Percentiles rank a stretch among this genome's conserved stretches.
Evolutionary conservation across 2,797 vertebrate genomes (phyloP).

Genomic region (Sebastes umbrosus): DNA sequence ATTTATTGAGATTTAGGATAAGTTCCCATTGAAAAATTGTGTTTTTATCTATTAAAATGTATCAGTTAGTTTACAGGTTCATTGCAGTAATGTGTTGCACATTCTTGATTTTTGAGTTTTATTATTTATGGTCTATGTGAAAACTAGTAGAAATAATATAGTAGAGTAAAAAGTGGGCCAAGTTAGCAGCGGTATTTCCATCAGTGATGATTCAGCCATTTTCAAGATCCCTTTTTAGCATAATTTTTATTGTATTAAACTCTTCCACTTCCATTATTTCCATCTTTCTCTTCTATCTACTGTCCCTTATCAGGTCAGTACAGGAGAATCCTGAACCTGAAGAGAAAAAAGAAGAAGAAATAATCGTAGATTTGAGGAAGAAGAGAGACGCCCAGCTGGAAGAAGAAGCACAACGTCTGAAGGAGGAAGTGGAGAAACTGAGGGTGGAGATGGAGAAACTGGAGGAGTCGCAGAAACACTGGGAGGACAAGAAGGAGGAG

Average conservation of each 20-base stretch:
- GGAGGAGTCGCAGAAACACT: constrained; percentile 84
- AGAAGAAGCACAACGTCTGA: constrained; percentile 83
- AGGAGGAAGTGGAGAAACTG: constrained; percentile 83
- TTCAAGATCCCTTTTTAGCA: not conserved
- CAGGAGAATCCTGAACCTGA: constrained; percentile 72
- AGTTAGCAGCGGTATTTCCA: not conserved
- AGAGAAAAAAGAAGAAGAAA: constrained; percentile 76
- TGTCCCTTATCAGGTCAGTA: constrained; percentile 51
- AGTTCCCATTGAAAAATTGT: not conserved
- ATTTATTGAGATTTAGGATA: not conserved
- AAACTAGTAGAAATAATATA: not conserved
- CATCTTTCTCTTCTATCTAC: not conserved
- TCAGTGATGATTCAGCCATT: not conserved
- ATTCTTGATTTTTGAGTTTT: not conserved
- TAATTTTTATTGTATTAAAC: not conserved
- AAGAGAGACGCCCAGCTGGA: constrained; percentile 82
- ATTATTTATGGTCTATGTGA: not conserved
- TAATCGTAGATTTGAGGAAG: constrained; percentile 65
- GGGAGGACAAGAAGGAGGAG: constrained; percentile 77
- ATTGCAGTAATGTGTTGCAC: not conserved
- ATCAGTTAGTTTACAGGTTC: not conserved
- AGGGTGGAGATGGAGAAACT: constrained; percentile 86
- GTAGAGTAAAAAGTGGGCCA: not conserved
- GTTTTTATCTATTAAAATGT: not conserved
- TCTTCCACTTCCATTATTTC: not conserved